Evolutionary conservation across 2,113 vertebrate genomes (phyloP), one percentile per base, ranked within the genome.

Genomic region (Ageneiosus marmoratus): DNA sequence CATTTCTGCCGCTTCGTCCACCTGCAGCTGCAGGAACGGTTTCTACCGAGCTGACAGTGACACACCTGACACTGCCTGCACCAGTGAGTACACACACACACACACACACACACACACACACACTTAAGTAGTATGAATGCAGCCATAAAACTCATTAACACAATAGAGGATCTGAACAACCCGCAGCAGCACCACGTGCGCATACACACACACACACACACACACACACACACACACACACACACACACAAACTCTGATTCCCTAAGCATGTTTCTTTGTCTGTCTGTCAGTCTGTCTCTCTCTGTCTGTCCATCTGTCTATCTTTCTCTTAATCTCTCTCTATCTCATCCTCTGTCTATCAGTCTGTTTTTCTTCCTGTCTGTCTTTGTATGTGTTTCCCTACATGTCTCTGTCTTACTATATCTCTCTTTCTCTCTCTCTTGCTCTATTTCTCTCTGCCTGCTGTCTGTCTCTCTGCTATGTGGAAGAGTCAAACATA

Each of bases 11-110:
- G 97, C 97, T 0, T 95, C 97, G 34, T 96, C 86, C 4, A 88
- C 97, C 83, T 99, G 98, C 86, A 93, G 93, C 3, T 99, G 98
- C 92, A 93, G 94, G 24, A 97, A 89, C 0, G 94, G 97, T 87
- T 99, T 94, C 92, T 98, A 96, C 91, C 95, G 98, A 4, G 95
- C 97, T 0, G 97, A 99, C 89, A 94, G 93, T 0, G 98, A 99
- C 87, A 84, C 93, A 0, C 93, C 97, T 0, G 97, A 99, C 87
- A 96, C 95, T 0, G 91, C 95, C 87, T 99, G 98, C 87, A 99
- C 97, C 86, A 96, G 98, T 99, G 91, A 96, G 97, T 91, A 74
- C 44, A 67, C 24, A 70, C 27, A 1, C 13, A 56, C 53, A 2
- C 22, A 56, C 79, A 73, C 50, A 83, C 51, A 73, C 72, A 70